A percentile compares a stretch with the other conserved stretches of the same genome.
Conservation (phyloP, 2,113 vertebrate species). For the Hydropotes inermis region DNA sequence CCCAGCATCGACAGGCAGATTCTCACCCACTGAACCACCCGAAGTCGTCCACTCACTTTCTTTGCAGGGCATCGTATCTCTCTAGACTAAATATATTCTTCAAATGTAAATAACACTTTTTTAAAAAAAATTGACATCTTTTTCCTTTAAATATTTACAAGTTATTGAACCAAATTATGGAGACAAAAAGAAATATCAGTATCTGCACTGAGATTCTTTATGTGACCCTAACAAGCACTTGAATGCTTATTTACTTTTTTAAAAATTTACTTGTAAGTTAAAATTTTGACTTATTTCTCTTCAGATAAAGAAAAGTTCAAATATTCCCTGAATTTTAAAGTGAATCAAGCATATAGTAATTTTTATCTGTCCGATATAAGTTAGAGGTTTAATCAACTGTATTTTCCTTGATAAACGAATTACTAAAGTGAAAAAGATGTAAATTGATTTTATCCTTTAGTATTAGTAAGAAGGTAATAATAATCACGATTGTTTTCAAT, state of each 20-base stretch:
- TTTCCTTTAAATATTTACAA: background rate
- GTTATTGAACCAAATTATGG: background rate
- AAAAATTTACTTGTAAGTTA: background rate
- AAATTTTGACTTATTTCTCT: background rate
- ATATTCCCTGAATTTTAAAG: constrained; percentile 3
- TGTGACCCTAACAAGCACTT: background rate
- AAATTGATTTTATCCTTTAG: constrained; percentile 21
- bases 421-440: constrained; percentile 4
- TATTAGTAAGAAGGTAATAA: background rate
- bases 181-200: background rate
- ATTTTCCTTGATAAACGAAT: background rate
- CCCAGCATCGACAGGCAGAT: background rate
- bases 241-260: background rate
- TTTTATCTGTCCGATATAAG: background rate
- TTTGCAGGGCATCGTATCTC: background rate
- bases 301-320: background rate
- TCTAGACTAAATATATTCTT: background rate
- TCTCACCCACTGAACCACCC: background rate
- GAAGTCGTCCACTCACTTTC: background rate
- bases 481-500: background rate
- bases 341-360: constrained; percentile 5
- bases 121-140: background rate
- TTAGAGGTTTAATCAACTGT: background rate
- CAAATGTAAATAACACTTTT: background rate
- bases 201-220: background rate